Base-by-base conservation (phyloP, 2,888 invertebrate species). In the Nymphalis c-album region DNA sequence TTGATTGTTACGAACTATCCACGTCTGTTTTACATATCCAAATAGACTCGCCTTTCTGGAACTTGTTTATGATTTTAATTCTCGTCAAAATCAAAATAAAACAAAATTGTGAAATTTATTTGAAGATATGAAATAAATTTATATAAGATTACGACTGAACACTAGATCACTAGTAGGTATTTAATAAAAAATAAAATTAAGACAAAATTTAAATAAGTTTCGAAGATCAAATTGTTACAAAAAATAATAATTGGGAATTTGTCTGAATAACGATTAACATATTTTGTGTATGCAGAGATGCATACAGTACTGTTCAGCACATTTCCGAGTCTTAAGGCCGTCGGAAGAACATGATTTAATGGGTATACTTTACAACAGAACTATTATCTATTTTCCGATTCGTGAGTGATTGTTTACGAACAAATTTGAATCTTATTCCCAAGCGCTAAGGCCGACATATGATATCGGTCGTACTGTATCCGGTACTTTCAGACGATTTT, bases 311-410 rank as follows among this genome's bases (percentile, higher is more conserved):
- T 80, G 80, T 78, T 67, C 73, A 72, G 73, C 73, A 73, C 75
- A 78, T 84, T 85, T 88, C 85, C 85, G 85, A 86, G 81, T 75
- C 72, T 77, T 78, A 82, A 91, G 91, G 91, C 74, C 88, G 80
- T 80, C 88, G 91, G 91, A 91, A 86, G 85, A 81, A 70, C 77
- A 79, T 86, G 81, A 90, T 90, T 87, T 85, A 79, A 83, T 84
- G 76, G 66, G 72, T 80, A 86, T 87, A 85, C 84, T 85, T 87
- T 83, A 74, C 75, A 76, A 72, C 71, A 72, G 79, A 83, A 79
- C 83, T 77, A 90, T 90, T 91, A 91, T 86, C 82, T 83, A 81
- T 77, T 80, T 90, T 86, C 87, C 86, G 88, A 90, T 91, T 86
- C 79, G 83, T 80, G 86, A 87, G 88, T 86, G 85, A 83, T 76